Evolutionary conservation across 2,797 vertebrate species (phyloP), one percentile per base, ranked within the genome.

Genomic region (Myripristis jacobus): DNA sequence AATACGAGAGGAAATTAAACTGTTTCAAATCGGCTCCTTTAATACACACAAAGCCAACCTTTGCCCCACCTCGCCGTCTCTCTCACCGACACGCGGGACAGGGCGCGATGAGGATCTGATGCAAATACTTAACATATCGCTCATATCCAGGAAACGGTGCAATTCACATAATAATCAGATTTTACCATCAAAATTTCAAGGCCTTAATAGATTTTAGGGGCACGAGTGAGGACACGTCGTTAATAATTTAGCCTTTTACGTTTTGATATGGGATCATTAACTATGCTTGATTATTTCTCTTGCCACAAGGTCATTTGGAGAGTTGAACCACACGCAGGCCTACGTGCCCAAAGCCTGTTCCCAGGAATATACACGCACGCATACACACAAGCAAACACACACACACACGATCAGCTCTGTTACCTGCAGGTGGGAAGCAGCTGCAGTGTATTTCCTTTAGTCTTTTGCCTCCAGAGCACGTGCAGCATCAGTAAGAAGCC

Each of bases 381-480:
- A 60, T 16, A 22, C 55, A 44, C 46, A 34, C 38, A 63, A 44
- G 25, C 38, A 44, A 51, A 67, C 24, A 53, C 22, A 55, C 46
- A 77, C 22, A 75, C 41, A 69, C 66, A 75, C 12, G 72, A 4
- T 65, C 48, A 56, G 47, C 53, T 72, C 66, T 29, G 59, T 75
- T 63, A 87, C 82, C 82, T 82, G 74, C 61, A 90, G 85, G 81
- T 78, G 73, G 65, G 75, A 75, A 70, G 87, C 86, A 92, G 90
- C 84, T 91, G 87, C 79, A 56, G 47, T 55, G 70, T 62, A 54
- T 69, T 77, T 72, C 77, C 54, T 21, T 51, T 66, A 53, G 29
- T 81, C 38, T 50, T 79, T 34, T 75, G 78, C 87, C 85, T 86
- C 77, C 66, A 47, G 75, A 89, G 77, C 61, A 61, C 22, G 52